Evolutionary conservation across 2,113 vertebrate species (phyloP).

Genomic region (Noturus placidus): DNA sequence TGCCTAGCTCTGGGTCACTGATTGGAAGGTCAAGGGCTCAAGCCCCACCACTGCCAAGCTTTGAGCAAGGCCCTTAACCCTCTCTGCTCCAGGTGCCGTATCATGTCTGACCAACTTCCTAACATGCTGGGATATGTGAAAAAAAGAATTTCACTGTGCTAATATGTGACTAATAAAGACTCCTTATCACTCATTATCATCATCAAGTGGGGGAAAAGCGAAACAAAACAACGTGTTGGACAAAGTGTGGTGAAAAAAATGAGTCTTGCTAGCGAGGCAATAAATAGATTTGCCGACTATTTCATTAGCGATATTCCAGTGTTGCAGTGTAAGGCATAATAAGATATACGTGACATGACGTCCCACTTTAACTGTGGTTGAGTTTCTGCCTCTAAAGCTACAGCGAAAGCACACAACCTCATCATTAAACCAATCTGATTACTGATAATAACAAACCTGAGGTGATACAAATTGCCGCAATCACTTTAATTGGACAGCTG

Average conservation of each 20-base stretch:
- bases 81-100: too few relatives aligned
- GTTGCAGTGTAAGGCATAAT: not conserved
- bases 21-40: too few relatives aligned
- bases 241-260: not conserved
- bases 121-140: too few relatives aligned
- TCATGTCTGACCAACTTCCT: too few relatives aligned
- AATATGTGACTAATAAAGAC: too few relatives aligned
- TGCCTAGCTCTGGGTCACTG: too few relatives aligned
- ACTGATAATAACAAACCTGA: constrained; percentile 7
- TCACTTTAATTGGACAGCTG: constrained; percentile 45
- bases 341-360: not conserved
- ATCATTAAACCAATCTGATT: not conserved
- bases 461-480: constrained; percentile 3
- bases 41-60: too few relatives aligned
- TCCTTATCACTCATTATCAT: too few relatives aligned
- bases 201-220: not conserved
- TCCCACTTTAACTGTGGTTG: not conserved
- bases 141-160: too few relatives aligned
- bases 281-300: not conserved
- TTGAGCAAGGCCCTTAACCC: too few relatives aligned
- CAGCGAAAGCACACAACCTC: not conserved
- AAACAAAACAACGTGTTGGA: not conserved
- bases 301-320: not conserved
- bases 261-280: not conserved
- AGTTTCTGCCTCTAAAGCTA: not conserved